Evolutionary conservation across 2,888 invertebrate genomes (phyloP), one percentile per base, ranked within the genome.

Genomic region (Cerceris rybyensis): DNA sequence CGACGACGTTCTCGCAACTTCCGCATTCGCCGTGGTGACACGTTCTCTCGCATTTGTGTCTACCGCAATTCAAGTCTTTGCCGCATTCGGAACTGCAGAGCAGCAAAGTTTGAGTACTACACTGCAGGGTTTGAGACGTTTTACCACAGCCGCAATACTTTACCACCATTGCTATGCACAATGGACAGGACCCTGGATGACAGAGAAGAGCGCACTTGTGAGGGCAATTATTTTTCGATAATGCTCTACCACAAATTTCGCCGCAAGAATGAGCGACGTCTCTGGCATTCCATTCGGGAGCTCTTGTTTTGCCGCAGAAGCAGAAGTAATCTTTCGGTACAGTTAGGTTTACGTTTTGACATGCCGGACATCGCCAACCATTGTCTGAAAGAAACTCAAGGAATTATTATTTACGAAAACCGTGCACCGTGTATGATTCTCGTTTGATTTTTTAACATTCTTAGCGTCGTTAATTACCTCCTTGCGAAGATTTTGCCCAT

Each of bases 301-400:
- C 95, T 55, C 94, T 94, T 0, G 94, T 92, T 90, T 97, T 96
- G 39, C 97, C 97, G 92, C 99, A 99, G 93, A 98, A 98, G 91
- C 99, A 99, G 14, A 94, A 94, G 92, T 98, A 99, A 68, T 96
- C 95, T 0, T 94, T 94, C 0, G 98, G 98, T 68, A 97, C 94
- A 39, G 94, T 94, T 14, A 94, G 93, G 72, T 95, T 95, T 2
- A 96, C 95, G 91, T 97, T 97, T 92, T 98, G 98, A 91, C 99
- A 99, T 0, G 98, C 98, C 0, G 99, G 99, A 91, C 99, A 99
- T 17, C 98, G 95, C 99, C 99, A 99, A 73, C 97, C 96, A 67
- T 95, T 95, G 81, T 96, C 96, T 93, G 65, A n/a, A 69, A 50
- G 41, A 74, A 9, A 39, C 60, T 13, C 7, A 5, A 17, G 16